Conservation (phyloP, 2,888 invertebrate genomes). For the Trissoscelio sp. region DNA sequence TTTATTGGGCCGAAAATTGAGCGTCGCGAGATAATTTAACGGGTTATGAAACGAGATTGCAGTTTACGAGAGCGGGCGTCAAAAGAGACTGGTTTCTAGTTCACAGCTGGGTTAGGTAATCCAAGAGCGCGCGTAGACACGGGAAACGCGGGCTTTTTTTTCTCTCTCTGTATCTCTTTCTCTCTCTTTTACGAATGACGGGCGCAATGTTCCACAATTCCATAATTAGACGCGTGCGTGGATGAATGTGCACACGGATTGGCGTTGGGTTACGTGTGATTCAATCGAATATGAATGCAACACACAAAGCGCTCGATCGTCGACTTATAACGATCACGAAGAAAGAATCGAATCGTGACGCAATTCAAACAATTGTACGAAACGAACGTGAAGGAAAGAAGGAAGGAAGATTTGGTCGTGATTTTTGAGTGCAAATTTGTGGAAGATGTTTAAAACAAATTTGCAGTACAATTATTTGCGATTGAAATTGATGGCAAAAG, state of each 20-base stretch:
- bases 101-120: conserved; percentile 53
- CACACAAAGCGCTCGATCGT: conserved; percentile 46
- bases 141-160: conserved; percentile 35
- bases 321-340: conserved; percentile 34
- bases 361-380: neutral
- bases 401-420: neutral
- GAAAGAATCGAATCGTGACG: conserved; percentile 20
- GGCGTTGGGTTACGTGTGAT: conserved; percentile 41
- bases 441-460: neutral
- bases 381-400: neutral
- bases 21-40: conserved; percentile 47
- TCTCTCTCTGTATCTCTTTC: no score
- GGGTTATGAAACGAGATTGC: conserved; percentile 57
- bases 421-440: neutral
- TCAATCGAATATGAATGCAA: conserved; percentile 45
- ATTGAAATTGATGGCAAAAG: neutral
- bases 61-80: conserved; percentile 47
- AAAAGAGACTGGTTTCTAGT: conserved; percentile 59
- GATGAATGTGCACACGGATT: conserved; percentile 29
- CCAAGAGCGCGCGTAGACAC: conserved; percentile 23
- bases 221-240: conserved; percentile 61
- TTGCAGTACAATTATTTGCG: neutral
- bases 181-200: conserved; percentile 35
- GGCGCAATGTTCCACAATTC: conserved; percentile 56
- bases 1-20: conserved; percentile 45